Evolutionary conservation across 2,888 invertebrate species (phyloP), one percentile per base, ranked within the genome.

Genomic region (Neuroscelio doddi): DNA sequence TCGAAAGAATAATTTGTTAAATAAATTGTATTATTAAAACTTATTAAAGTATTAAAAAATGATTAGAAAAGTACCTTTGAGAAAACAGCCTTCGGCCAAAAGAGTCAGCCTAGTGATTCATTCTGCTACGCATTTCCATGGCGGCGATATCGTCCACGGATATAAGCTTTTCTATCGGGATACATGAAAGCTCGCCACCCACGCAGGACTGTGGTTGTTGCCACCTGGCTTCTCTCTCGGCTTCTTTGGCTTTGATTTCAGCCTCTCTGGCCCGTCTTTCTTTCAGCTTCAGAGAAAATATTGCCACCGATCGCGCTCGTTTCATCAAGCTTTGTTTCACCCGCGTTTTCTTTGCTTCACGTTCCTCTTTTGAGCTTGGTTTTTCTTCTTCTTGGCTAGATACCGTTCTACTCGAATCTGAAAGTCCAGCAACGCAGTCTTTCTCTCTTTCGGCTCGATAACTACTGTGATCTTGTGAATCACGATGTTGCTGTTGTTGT

Each of bases 181-280:
- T 93, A 52, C 93, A 89, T 1, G 93, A 92, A 34, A 95, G 85
- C 82, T 94, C 94, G 5, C 94, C 94, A 4, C 94, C 93, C n/a
- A 90, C 86, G 83, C 90, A 90, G 5, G 90, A 89, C 0, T 91
- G 89, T 3, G 91, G 87, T 78, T 71, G 86, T 65, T 76, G 83
- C 80, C 75, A 85, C 84, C 90, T 90, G 14, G 87, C 87, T 74
- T 87, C 86, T 75, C 87, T 87, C 68, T 88, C 87, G 16, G 87
- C 87, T 62, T 89, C 90, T 59, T 89, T 89, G 21, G 90, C 90
- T 58, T 90, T 91, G 50, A 87, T 85, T 64, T 90, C 90, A 0
- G 93, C 93, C 78, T 94, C 94, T 24, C 93, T 86, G 53, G 93
- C 93, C 50, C 93, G 87, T n/a, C 92, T 87, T 75, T 91, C 91